Evolutionary conservation across 2,888 invertebrate species (phyloP).

Genomic region (Agrilus mali): DNA sequence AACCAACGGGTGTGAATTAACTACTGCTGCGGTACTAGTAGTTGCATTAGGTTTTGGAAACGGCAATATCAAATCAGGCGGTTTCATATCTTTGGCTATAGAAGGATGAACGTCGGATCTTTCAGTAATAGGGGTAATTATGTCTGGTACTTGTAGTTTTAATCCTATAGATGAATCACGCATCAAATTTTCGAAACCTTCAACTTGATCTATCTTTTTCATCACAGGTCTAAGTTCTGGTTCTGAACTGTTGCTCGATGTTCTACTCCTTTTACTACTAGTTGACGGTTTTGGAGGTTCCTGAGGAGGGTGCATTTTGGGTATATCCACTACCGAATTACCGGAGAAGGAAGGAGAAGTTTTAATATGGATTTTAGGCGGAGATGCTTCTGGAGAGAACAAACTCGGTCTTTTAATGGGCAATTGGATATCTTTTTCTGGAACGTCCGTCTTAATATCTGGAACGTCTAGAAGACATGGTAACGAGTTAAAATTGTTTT

Average conservation of each 20-base stretch:
- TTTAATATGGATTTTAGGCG: slow-evolving; percentile 21
- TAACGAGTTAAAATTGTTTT: too few species aligned
- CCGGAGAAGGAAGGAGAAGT: too few species aligned
- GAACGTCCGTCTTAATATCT: not conserved
- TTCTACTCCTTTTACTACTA: slow-evolving; percentile 25
- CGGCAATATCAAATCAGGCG: slow-evolving; percentile 34
- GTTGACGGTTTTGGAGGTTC: slow-evolving; percentile 11
- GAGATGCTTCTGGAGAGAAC: slow-evolving; percentile 53
- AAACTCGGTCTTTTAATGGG: slow-evolving; percentile 44
- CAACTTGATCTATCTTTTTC: slow-evolving; percentile 48
- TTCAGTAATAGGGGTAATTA: slow-evolving; percentile 23
- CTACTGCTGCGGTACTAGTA: slow-evolving; percentile 5
- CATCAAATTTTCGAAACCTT: slow-evolving; percentile 47
- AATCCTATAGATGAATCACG: slow-evolving; percentile 37
- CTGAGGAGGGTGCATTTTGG: slow-evolving; percentile 2
- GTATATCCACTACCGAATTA: not conserved
- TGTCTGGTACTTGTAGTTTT: slow-evolving; percentile 25
- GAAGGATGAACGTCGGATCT: slow-evolving; percentile 11
- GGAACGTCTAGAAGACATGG: too few species aligned
- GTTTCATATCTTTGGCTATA: slow-evolving; percentile 33
- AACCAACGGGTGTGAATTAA: slow-evolving; percentile 27
- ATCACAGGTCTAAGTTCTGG: slow-evolving; percentile 49
- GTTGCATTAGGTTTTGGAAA: slow-evolving; percentile 19
- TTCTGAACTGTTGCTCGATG: slow-evolving; percentile 40
- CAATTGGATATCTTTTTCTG: slow-evolving; percentile 8